Conservation (phyloP, 2,113 vertebrate genomes). For the Hyla sarda region DNA sequence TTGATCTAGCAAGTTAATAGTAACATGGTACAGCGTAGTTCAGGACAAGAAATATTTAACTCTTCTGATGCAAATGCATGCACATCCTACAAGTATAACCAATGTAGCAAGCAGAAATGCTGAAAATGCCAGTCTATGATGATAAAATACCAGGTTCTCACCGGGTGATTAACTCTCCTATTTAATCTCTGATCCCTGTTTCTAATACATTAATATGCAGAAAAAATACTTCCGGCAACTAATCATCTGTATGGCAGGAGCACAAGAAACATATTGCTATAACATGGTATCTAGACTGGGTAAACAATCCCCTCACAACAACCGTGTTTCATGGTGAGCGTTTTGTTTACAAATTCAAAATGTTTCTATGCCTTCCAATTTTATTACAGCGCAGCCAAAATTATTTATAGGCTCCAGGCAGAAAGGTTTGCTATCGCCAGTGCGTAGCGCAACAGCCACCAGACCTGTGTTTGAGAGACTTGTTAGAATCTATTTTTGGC, state of each 20-base stretch:
- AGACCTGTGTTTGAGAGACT: slow-evolving; percentile 36
- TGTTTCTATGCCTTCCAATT: slow-evolving; percentile 43
- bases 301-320: not conserved
- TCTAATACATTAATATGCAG: not conserved
- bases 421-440: slow-evolving; percentile 23
- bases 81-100: not conserved
- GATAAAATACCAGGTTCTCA: not conserved
- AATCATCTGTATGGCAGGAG: not conserved
- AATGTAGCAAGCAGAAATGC: not conserved
- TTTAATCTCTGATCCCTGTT: not conserved
- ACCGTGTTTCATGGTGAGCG: not conserved
- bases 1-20: not conserved
- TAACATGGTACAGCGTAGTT: not conserved
- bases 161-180: not conserved
- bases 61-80: not conserved
- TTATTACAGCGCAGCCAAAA: slow-evolving; percentile 16
- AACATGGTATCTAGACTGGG: not conserved
- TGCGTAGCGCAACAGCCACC: slow-evolving; percentile 21
- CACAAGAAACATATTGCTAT: slow-evolving; percentile 16
- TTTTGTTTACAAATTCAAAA: slow-evolving; percentile 37
- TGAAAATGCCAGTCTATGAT: not conserved
- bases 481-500: slow-evolving; percentile 50
- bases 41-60: not conserved
- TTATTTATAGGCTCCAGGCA: slow-evolving; percentile 46
- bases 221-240: not conserved